These are phyloP conservation scores for Phoeniculus purpureus DNA, from an alignment of 2,797 vertebrate genomes.

Conservation along the genomic window DNA sequence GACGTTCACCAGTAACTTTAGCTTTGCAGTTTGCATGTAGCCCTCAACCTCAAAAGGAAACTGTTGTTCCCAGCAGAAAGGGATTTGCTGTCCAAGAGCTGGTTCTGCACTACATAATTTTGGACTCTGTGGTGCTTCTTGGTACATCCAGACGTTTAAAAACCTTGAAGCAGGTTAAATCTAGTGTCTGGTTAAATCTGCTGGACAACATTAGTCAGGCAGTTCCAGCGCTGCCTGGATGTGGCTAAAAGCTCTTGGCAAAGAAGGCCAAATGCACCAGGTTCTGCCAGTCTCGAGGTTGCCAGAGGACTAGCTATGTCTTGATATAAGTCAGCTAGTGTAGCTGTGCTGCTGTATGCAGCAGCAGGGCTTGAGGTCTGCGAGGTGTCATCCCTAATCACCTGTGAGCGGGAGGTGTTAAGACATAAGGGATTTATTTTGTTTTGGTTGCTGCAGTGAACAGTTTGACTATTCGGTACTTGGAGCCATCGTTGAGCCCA, in stretches of 20 bases:
- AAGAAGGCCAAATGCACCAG: neutral
- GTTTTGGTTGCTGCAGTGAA: neutral
- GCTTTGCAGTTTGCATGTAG: neutral
- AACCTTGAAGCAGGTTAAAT: neutral
- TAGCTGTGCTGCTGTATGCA: neutral
- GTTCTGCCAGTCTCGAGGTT: neutral
- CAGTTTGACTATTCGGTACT: neutral
- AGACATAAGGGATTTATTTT: neutral
- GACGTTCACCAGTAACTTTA: neutral
- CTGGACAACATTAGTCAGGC: neutral
- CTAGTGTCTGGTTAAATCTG: neutral
- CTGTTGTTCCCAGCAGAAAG: neutral
- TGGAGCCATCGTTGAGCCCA: neutral
- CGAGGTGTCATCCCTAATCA: neutral
- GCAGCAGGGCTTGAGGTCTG: neutral
- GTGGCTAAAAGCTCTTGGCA: neutral
- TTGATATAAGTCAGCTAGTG: neutral
- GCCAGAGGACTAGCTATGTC: neutral
- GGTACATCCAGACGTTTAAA: neutral
- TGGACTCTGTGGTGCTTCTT: neutral
- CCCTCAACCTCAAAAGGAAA: too few species aligned
- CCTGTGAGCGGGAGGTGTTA: neutral
- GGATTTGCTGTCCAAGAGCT: neutral
- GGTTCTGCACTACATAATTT: neutral
- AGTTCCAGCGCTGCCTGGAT: neutral